These are phyloP conservation scores for Catajapyx aquilonaris DNA, from an alignment of 1,140 invertebrate species.

Conservation along the genomic window DNA sequence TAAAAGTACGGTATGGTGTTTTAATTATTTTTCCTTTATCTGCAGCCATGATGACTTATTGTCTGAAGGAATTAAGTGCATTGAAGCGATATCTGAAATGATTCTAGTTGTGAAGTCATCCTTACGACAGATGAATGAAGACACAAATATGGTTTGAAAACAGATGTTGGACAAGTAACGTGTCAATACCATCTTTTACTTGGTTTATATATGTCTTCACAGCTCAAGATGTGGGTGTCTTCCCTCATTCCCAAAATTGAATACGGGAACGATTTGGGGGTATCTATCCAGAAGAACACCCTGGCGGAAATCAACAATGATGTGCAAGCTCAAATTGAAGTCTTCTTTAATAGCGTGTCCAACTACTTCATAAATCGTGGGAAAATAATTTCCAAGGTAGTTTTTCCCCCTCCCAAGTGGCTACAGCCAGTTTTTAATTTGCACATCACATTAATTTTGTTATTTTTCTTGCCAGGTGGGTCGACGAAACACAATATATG, in stretches of 20 bases:
- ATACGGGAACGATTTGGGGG: slow-evolving; percentile 97
- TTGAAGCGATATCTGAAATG: slow-evolving; percentile 61
- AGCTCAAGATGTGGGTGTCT: slow-evolving; percentile 98
- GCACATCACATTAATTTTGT: not conserved
- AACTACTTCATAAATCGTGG: slow-evolving; percentile 46
- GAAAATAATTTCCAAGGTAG: slow-evolving; percentile 42
- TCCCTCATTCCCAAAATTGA: slow-evolving; percentile 98
- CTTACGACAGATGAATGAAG: slow-evolving; percentile 78
- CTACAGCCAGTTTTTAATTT: not conserved
- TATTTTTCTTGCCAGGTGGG: too few relatives aligned
- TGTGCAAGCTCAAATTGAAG: slow-evolving; percentile 88
- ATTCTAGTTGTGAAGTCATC: slow-evolving; percentile 80
- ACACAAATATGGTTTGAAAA: slow-evolving; percentile 67
- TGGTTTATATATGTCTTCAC: slow-evolving; percentile 20
- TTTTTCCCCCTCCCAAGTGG: too few relatives aligned
- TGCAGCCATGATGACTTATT: too few relatives aligned
- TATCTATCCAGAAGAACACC: slow-evolving; percentile 94
- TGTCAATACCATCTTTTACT: too few relatives aligned
- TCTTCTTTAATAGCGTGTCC: slow-evolving; percentile 93
- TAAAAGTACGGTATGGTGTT: too few relatives aligned
- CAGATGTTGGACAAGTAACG: not conserved
- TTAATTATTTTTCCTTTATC: too few relatives aligned
- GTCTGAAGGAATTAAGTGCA: slow-evolving; percentile 58
- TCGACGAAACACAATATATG: too few relatives aligned
- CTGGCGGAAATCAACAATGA: slow-evolving; percentile 87